A percentile compares a stretch with the other conserved stretches of the same genome.
Conservation (phyloP, 2,888 invertebrate species). For the Seladonia tumulorum region DNA sequence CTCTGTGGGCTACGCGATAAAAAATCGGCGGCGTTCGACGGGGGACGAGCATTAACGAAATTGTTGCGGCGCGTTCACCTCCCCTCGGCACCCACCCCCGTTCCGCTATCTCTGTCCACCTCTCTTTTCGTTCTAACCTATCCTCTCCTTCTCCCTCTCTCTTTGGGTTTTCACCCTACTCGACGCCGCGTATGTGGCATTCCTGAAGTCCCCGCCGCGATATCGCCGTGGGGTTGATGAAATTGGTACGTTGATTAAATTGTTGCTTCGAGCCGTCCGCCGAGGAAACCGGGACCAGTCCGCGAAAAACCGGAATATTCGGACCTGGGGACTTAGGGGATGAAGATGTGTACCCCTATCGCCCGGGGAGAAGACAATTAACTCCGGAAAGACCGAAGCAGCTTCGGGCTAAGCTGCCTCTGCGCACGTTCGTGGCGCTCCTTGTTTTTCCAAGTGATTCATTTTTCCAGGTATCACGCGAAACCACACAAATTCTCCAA, state of each 20-base stretch:
- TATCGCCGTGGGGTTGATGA: constrained; percentile 71
- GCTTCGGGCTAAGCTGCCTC: background rate
- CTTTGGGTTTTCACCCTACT: constrained; percentile 19
- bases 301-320: constrained; percentile 20
- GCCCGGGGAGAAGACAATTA: background rate
- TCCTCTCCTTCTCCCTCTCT: background rate
- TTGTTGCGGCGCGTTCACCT: constrained; percentile 63
- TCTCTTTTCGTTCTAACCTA: background rate
- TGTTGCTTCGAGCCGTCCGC: constrained; percentile 63
- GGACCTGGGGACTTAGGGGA: constrained; percentile 1
- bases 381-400: background rate
- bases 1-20: constrained; percentile 54
- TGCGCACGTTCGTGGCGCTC: background rate
- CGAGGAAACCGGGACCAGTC: constrained; percentile 40
- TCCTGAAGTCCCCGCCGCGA: constrained; percentile 63
- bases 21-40: constrained; percentile 57
- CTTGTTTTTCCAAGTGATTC: background rate
- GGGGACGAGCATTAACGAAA: constrained; percentile 67
- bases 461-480: background rate
- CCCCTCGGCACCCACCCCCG: constrained; percentile 1
- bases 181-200: constrained; percentile 58
- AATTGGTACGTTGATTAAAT: constrained; percentile 72
- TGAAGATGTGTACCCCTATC: background rate
- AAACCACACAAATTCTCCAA: background rate
- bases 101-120: background rate